Evolutionary conservation across 2,888 invertebrate species (phyloP).

Genomic region (Dryocosmus kuriphilus): DNA sequence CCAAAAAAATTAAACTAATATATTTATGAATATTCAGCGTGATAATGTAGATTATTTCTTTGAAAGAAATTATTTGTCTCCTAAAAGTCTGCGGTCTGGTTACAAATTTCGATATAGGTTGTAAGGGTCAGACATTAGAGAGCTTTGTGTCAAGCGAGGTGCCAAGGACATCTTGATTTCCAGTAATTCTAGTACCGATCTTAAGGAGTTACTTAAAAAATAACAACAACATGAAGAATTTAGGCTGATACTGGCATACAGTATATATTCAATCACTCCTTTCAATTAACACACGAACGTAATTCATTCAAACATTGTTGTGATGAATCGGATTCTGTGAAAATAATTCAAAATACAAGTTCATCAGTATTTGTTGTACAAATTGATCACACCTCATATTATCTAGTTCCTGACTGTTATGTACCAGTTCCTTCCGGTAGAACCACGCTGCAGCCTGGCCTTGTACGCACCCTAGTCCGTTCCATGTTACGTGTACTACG

Average conservation of each 20-base stretch:
- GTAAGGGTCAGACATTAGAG: neutral
- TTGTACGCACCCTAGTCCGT: slow-evolving; percentile 62
- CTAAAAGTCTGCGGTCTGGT: neutral
- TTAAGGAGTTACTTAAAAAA: no score
- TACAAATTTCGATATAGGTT: neutral
- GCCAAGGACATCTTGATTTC: neutral
- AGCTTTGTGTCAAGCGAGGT: neutral
- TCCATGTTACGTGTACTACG: slow-evolving; percentile 52
- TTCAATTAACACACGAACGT: neutral
- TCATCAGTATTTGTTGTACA: slow-evolving; percentile 14
- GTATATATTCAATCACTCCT: neutral
- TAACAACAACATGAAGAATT: neutral
- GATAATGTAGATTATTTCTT: neutral
- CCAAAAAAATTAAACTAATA: no score
- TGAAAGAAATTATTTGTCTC: neutral
- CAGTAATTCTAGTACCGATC: neutral
- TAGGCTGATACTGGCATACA: neutral
- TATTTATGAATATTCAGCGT: neutral
- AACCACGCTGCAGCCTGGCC: slow-evolving; percentile 52
- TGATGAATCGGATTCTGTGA: slow-evolving; percentile 12
- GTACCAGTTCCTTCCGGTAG: slow-evolving; percentile 36
- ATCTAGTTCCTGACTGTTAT: slow-evolving; percentile 26
- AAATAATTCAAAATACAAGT: slow-evolving; percentile 21
- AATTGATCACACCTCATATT: slow-evolving; percentile 17
- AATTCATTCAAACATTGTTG: neutral